A percentile compares a stretch with the other conserved stretches of the same genome.
Conservation (phyloP, 2,888 invertebrate species). For the Camponotus fellah region DNA sequence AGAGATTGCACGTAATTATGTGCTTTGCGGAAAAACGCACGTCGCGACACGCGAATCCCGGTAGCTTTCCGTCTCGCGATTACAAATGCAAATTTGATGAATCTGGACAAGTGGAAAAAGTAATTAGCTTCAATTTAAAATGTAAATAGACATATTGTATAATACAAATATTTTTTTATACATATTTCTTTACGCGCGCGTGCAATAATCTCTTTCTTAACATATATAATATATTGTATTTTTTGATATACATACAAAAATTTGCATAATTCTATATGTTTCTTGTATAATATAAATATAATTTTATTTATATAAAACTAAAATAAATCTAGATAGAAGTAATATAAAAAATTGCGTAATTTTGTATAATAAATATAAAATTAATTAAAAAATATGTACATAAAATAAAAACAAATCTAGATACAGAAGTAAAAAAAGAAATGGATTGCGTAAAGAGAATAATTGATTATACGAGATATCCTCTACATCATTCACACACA, state of each 20-base stretch:
- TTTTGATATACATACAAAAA: not conserved
- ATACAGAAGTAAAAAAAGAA: not conserved
- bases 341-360: not conserved
- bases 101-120: not conserved
- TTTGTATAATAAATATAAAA: conserved; percentile 7
- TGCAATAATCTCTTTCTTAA: not conserved
- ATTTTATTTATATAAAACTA: no score
- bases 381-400: not conserved
- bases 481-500: not conserved
- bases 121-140: conserved; percentile 1
- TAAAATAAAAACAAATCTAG: not conserved
- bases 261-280: not conserved
- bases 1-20: conserved; percentile 42
- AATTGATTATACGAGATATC: not conserved
- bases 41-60: conserved; percentile 22
- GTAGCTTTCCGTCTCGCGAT: not conserved
- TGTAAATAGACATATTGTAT: not conserved
- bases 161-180: not conserved
- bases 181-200: not conserved
- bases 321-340: not conserved
- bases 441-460: conserved; percentile 1
- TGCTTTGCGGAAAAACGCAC: conserved; percentile 22
- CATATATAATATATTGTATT: not conserved
- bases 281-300: no score
- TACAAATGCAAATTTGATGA: conserved; percentile 6